phyloP scores from a whole-genome alignment of 1,140 invertebrate species.

The Orussus abietinus region DNA sequence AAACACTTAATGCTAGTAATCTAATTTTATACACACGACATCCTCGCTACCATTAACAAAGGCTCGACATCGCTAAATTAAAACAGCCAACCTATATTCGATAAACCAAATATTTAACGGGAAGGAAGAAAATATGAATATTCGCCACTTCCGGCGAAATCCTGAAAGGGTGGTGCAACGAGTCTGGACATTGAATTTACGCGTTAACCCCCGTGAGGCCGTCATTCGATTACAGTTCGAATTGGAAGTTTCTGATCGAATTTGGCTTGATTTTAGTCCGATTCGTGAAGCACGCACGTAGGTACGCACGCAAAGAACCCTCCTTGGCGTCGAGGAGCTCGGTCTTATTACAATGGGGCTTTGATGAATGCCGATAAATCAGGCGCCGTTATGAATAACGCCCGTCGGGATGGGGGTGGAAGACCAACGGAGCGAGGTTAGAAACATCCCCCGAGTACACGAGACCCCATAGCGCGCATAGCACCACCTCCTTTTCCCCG shows the following conservation, averaged over 20 bases:
- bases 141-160: too few species aligned
- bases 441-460: slow-evolving; percentile 30
- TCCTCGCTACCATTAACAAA: too few species aligned
- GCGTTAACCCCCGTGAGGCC: slow-evolving; percentile 5
- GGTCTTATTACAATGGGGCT: slow-evolving; percentile 33
- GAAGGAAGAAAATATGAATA: too few species aligned
- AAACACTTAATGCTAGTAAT: too few species aligned
- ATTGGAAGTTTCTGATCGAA: too few species aligned
- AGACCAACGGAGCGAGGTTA: slow-evolving; percentile 24
- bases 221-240: slow-evolving; percentile 6
- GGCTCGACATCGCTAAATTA: too few species aligned
- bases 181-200: slow-evolving; percentile 11
- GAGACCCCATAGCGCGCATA: slow-evolving; percentile 13
- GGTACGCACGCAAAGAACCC: slow-evolving; percentile 20
- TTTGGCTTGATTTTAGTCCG: too few species aligned
- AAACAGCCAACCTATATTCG: too few species aligned
- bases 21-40: too few species aligned
- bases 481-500: slow-evolving; percentile 30
- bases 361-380: slow-evolving; percentile 51
- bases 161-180: neutral
- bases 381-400: slow-evolving; percentile 20
- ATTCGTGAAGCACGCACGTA: too few species aligned
- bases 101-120: too few species aligned
- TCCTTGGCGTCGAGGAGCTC: slow-evolving; percentile 33
- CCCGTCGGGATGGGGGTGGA: slow-evolving; percentile 1